Evolutionary conservation across 2,888 invertebrate genomes (phyloP).

Genomic region (Formica aserva): DNA sequence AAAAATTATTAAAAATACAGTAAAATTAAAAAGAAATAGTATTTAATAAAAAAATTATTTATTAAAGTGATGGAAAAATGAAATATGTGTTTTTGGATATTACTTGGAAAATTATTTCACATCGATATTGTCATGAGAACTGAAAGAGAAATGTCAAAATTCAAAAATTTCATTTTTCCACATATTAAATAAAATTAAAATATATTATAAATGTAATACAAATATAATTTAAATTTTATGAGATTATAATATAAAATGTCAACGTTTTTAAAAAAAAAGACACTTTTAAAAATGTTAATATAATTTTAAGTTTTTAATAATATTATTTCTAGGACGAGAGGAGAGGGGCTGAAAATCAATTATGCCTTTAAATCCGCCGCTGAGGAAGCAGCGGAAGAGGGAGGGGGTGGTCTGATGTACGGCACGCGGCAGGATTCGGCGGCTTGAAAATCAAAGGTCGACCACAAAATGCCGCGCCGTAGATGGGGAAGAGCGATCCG

Average conservation of each 20-base stretch:
- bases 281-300: not conserved
- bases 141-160: not conserved
- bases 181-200: not conserved
- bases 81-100: not conserved
- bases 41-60: not conserved
- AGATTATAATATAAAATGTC: not conserved
- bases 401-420: conserved; percentile 1
- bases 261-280: not conserved
- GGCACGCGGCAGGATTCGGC: conserved; percentile 57
- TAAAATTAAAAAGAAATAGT: not conserved
- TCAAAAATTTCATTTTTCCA: not conserved
- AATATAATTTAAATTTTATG: conserved; percentile 7
- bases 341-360: conserved; percentile 22
- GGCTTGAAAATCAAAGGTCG: conserved; percentile 74
- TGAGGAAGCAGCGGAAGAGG: conserved; percentile 2
- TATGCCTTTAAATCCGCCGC: conserved; percentile 19
- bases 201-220: not conserved
- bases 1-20: not conserved
- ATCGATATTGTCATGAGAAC: not conserved
- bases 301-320: not conserved
- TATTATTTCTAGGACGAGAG: not conserved
- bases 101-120: not conserved
- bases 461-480: conserved; percentile 69
- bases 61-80: not conserved
- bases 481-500: conserved; percentile 17